Base-by-base conservation (phyloP, 1,140 invertebrate genomes). In the Holcopasites calliopsidis region DNA sequence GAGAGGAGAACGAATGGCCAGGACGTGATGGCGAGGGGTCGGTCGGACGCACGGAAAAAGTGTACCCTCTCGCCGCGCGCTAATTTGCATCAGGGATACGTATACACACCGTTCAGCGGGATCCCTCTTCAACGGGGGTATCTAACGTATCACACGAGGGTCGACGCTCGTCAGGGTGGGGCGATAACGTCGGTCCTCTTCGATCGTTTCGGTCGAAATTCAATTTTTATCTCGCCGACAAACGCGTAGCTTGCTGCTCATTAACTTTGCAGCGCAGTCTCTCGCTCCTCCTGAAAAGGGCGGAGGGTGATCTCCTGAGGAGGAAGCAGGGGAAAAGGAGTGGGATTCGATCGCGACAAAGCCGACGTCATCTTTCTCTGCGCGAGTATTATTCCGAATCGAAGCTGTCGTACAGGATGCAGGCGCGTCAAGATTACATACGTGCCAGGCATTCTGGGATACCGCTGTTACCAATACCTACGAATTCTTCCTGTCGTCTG, bases 11-110 rank as follows among this genome's bases (percentile, higher is more conserved):
- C 54, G 60, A 66, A 80, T 61, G 70, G 69, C 68, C 79, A 16
- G 10, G 1, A 55, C 52, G 5, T 3, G 44, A 6, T n/a, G 44
- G 31, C 38, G 16, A 23, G n/a, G 40, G 35, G 28, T 40, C 18
- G 40, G 35, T 3, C 10, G 16, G 64, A 60, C 26, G n/a, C 40
- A 23, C 1, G n/a, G 35, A 50, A 70, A 60, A 52, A 69, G 40
- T n/a, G 40, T 40, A 21, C 68, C 38, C 80, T 80, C 60, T 13
- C 38, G 68, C 61, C 66, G 62, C 66, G 16, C 8, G 28, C 38
- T 76, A 58, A 82, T 82, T 82, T 82, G 78, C 80, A 82, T 80
- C 62, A 10, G 58, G 70, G 49, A 42, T 68, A 77, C 55, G 8
- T 23, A 47, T 54, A 68, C 40, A 26, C 49, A 33, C 28, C 38